These are phyloP conservation scores for Tiliqua scincoides DNA, from an alignment of 2,113 vertebrate genomes.

Conservation along the genomic window DNA sequence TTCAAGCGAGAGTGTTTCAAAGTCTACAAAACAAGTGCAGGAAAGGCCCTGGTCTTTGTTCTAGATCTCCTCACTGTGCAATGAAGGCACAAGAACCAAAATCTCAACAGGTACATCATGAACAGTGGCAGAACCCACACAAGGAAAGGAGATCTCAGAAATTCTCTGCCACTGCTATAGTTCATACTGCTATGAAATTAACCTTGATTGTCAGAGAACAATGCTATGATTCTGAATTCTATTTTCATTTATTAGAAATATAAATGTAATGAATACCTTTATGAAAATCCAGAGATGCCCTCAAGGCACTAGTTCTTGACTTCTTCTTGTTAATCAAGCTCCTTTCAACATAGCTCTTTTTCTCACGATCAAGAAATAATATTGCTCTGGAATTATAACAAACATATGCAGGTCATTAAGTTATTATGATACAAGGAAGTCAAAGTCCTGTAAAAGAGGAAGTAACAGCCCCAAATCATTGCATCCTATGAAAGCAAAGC, in stretches of 20 bases:
- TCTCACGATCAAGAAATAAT: slow-evolving; percentile 89
- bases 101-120: background rate
- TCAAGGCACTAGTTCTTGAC: slow-evolving; percentile 81
- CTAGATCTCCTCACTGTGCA: background rate
- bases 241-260: background rate
- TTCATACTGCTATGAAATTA: background rate
- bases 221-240: background rate
- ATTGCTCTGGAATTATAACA: slow-evolving; percentile 77
- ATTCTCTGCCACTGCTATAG: too few species aligned
- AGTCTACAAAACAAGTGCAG: background rate
- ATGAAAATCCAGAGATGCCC: slow-evolving; percentile 89
- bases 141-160: background rate
- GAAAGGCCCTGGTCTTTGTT: background rate
- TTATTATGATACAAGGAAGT: background rate
- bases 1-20: background rate
- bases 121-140: background rate
- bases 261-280: slow-evolving; percentile 80
- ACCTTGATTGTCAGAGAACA: background rate
- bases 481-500: background rate
- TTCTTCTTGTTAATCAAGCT: slow-evolving; percentile 76
- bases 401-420: background rate
- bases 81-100: background rate
- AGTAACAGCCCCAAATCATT: background rate
- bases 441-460: background rate
- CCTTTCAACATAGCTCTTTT: slow-evolving; percentile 79